Conservation (phyloP, 1,140 invertebrate genomes). For the Lepidurus apus region DNA sequence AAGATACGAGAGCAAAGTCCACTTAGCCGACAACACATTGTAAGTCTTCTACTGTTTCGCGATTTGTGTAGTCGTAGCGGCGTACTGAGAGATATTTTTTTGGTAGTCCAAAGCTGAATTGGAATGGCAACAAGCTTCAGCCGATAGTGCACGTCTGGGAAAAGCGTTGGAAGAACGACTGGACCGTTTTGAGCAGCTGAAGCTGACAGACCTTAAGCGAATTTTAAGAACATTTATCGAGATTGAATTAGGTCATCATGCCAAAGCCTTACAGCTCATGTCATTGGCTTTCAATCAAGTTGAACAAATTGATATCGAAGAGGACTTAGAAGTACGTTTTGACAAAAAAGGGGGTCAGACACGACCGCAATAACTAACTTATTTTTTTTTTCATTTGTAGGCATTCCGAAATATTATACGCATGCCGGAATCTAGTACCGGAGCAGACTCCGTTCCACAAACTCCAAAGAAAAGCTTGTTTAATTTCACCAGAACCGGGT, state of each 20-base stretch:
- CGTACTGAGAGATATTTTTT: not conserved
- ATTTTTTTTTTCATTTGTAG: not conserved
- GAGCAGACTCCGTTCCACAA: not conserved
- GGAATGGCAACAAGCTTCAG: slow-evolving; percentile 26
- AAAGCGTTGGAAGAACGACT: slow-evolving; percentile 29
- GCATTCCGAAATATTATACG: slow-evolving; percentile 32
- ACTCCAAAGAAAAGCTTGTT: not conserved
- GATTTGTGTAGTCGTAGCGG: not conserved
- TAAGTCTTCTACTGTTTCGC: not conserved
- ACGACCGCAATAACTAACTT: not conserved
- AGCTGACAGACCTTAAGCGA: slow-evolving; percentile 23
- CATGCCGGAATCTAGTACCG: not conserved
- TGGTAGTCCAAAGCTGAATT: slow-evolving; percentile 26
- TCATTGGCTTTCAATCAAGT: slow-evolving; percentile 20
- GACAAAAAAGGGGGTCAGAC: not conserved
- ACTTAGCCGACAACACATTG: slow-evolving; percentile 31
- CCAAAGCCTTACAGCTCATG: slow-evolving; percentile 15
- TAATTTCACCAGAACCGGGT: not conserved
- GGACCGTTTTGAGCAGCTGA: slow-evolving; percentile 29
- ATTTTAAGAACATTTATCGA: slow-evolving; percentile 26
- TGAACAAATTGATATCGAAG: slow-evolving; percentile 29
- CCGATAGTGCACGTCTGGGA: slow-evolving; percentile 25
- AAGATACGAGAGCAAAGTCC: slow-evolving; percentile 32
- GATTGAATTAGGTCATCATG: slow-evolving; percentile 31
- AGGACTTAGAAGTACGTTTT: slow-evolving; percentile 25